These are phyloP conservation scores for Tachuris rubrigastra DNA, from an alignment of 2,113 vertebrate species.

Conservation along the genomic window DNA sequence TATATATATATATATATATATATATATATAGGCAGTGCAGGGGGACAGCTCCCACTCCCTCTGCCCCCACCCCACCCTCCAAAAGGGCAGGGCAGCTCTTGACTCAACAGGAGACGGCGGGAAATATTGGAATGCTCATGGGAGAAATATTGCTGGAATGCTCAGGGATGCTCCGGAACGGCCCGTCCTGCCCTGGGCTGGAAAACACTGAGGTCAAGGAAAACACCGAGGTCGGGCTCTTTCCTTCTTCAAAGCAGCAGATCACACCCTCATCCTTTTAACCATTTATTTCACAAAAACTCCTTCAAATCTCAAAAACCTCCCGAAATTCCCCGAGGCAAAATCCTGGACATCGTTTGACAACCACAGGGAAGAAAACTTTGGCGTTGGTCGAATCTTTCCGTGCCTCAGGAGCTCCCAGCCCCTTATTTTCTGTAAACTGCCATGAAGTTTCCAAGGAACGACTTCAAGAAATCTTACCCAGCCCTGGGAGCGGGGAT, in stretches of 20 bases:
- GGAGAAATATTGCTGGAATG: neutral
- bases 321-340: fast-evolving
- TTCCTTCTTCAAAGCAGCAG: neutral
- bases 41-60: fast-evolving
- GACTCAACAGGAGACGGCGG: neutral
- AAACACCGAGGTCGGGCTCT: neutral
- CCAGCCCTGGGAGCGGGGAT: neutral
- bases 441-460: fast-evolving
- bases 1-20: too few relatives aligned
- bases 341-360: fast-evolving
- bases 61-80: too few relatives aligned
- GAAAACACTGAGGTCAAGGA: neutral
- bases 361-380: neutral
- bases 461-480: fast-evolving
- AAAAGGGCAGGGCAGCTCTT: neutral
- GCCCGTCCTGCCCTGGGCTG: neutral
- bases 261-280: fast-evolving
- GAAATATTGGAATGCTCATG: neutral
- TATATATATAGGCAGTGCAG: neutral
- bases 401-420: fast-evolving
- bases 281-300: fast-evolving
- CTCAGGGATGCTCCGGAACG: neutral
- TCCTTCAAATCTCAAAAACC: neutral
- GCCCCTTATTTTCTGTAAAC: fast-evolving
- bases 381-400: fast-evolving